Evolutionary conservation across 2,888 invertebrate species (phyloP), one percentile per base, ranked within the genome.

Genomic region (Andrena flavipes): DNA sequence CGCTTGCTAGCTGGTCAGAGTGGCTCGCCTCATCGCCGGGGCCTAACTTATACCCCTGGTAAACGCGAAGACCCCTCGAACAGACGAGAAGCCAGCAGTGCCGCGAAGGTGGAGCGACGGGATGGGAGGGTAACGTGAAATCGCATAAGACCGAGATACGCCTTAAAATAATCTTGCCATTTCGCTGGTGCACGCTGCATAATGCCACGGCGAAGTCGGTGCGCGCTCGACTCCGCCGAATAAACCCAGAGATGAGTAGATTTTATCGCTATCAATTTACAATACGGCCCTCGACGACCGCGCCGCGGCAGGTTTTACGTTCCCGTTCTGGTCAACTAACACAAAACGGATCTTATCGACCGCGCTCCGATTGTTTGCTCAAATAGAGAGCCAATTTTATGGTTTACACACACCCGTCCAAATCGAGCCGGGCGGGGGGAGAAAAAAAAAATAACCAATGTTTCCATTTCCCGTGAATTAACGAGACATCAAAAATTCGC

Each of bases 221-320:
- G 59, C 72, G 29, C 29, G 35, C 73, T 64, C 60, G 69, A 16
- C 64, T 74, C 68, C 16, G 73, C 74, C 83, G 80, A 83, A 83
- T 82, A 84, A 79, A 85, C 84, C 87, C 72, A 73, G 80, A 86
- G 88, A 88, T 77, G 82, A 88, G 84, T 70, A 87, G 88, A 88
- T 88, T 88, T 88, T 85, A 86, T 88, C 86, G 69, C 82, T 82
- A 88, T 88, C 86, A 88, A 88, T 86, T 88, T 88, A 88, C 85
- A 84, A 86, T 86, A 83, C 86, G 69, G 70, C 76, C 63, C 68
- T 64, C 62, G 54, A 62, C 76, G 75, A 35, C 60, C 73, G 73
- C 74, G 56, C 72, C 76, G n/a, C 76, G 76, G 48, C 73, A 84
- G 76, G 78, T 81, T 88, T 88, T 84, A 86, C 75, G 75, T 72